Conservation (phyloP, 92 coral and sea anemone species). For the Porites cylindrica region DNA sequence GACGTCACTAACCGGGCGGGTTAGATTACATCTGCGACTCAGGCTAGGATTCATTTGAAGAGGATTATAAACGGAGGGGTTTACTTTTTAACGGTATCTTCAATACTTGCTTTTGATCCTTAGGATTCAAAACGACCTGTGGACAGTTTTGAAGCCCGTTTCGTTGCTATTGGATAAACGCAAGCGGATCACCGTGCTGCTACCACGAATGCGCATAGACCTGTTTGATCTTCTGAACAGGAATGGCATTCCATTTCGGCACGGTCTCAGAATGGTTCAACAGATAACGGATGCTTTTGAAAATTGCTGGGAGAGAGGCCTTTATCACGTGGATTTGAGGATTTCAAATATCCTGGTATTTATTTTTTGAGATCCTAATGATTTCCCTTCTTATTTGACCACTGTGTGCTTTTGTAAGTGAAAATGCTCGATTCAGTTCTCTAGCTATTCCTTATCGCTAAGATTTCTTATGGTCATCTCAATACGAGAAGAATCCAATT, state of each 20-base stretch:
- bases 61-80: too few relatives aligned
- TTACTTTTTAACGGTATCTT: too few relatives aligned
- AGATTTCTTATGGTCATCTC: too few relatives aligned
- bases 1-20: too few relatives aligned
- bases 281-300: constrained; percentile 61
- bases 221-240: constrained; percentile 53
- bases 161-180: constrained; percentile 53
- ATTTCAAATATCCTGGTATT: constrained; percentile 70
- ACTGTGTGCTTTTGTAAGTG: too few relatives aligned
- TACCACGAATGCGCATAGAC: constrained; percentile 60
- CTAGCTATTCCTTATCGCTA: too few relatives aligned
- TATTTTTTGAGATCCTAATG: not conserved
- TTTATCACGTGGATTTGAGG: constrained; percentile 70
- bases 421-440: too few relatives aligned
- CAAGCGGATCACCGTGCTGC: constrained; percentile 52
- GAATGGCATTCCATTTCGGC: not conserved
- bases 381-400: too few relatives aligned
- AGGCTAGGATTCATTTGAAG: too few relatives aligned
- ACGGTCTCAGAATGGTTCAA: constrained; percentile 49
- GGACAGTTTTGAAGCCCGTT: constrained; percentile 50
- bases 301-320: constrained; percentile 54
- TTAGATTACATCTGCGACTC: too few relatives aligned
- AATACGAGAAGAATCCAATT: too few relatives aligned
- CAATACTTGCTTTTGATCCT: too few relatives aligned
- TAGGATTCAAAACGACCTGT: constrained; percentile 50